phyloP scores from a whole-genome alignment of 2,888 invertebrate genomes.

The Keiferia lycopersicella region DNA sequence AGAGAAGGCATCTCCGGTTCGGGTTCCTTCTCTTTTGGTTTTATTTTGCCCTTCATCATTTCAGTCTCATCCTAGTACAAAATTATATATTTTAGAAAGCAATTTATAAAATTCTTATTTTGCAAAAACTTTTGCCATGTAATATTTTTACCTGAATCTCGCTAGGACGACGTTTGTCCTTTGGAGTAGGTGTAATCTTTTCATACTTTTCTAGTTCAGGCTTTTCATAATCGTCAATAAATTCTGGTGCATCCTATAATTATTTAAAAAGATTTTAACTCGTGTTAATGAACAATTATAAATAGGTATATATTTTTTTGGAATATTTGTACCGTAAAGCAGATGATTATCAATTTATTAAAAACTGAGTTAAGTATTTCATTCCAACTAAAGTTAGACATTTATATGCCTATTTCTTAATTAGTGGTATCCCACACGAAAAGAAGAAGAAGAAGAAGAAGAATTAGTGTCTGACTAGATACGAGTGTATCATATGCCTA shows the following conservation, averaged over 20 bases:
- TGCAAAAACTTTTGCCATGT: conserved; percentile 16
- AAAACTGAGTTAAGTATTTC: too few species aligned
- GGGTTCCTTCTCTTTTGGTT: conserved; percentile 69
- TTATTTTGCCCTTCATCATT: conserved; percentile 74
- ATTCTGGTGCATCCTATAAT: conserved; percentile 70
- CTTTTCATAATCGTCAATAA: conserved; percentile 87
- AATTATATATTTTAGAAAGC: conserved; percentile 28
- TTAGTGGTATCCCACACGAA: too few species aligned
- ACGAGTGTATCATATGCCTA: too few species aligned
- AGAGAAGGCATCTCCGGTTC: conserved; percentile 70
- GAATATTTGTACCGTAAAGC: not conserved
- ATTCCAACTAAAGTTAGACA: too few species aligned
- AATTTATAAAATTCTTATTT: conserved; percentile 16
- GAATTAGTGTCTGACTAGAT: too few species aligned
- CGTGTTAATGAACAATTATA: not conserved
- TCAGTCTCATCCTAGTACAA: conserved; percentile 68
- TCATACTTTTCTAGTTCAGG: conserved; percentile 86
- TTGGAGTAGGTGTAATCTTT: conserved; percentile 71
- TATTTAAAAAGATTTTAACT: conserved; percentile 24
- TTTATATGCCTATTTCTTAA: too few species aligned
- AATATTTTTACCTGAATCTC: conserved; percentile 61
- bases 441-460: too few species aligned
- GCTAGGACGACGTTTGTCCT: conserved; percentile 67
- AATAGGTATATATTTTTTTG: not conserved
- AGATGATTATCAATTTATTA: too few species aligned